These are phyloP conservation scores for Diplazon laetatorius DNA, from an alignment of 2,888 invertebrate genomes.

Conservation along the genomic window DNA sequence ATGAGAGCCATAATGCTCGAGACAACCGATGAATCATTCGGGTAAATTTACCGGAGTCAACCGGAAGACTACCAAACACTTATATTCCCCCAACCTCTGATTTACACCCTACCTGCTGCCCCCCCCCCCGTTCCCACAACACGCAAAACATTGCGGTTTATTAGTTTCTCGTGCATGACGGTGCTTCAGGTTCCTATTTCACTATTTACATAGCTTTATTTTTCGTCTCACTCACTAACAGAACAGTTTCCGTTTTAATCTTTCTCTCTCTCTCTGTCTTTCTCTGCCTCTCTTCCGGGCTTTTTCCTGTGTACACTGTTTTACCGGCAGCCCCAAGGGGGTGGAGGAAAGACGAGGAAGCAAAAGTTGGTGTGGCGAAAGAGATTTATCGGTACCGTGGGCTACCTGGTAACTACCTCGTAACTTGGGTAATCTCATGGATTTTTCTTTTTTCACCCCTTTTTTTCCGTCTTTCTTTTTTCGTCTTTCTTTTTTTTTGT, in stretches of 20 bases:
- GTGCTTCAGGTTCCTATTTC: constrained; percentile 10
- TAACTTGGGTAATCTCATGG: constrained; percentile 61
- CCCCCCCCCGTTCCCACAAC: constrained; percentile 13
- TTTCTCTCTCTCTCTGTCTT: background rate
- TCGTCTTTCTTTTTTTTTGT: constrained; percentile 17
- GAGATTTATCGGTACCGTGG: constrained; percentile 69
- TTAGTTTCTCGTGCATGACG: constrained; percentile 52
- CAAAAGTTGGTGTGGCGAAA: constrained; percentile 57
- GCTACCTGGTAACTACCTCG: constrained; percentile 66
- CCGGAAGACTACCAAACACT: constrained; percentile 50
- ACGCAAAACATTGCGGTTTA: constrained; percentile 59
- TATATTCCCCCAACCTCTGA: constrained; percentile 5
- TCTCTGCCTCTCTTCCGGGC: background rate
- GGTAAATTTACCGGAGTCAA: constrained; percentile 58
- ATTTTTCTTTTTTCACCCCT: constrained; percentile 30
- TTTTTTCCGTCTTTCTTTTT: constrained; percentile 16
- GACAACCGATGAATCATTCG: constrained; percentile 52
- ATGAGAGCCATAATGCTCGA: constrained; percentile 6
- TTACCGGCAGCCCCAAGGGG: background rate
- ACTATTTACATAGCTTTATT: constrained; percentile 9
- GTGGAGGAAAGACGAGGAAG: constrained; percentile 8
- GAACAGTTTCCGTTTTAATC: background rate
- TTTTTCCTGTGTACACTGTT: constrained; percentile 11
- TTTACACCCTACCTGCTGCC: constrained; percentile 29
- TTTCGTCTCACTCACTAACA: constrained; percentile 11